phyloP scores from a whole-genome alignment of 2,113 vertebrate genomes.

The Corvus moneduloides region DNA sequence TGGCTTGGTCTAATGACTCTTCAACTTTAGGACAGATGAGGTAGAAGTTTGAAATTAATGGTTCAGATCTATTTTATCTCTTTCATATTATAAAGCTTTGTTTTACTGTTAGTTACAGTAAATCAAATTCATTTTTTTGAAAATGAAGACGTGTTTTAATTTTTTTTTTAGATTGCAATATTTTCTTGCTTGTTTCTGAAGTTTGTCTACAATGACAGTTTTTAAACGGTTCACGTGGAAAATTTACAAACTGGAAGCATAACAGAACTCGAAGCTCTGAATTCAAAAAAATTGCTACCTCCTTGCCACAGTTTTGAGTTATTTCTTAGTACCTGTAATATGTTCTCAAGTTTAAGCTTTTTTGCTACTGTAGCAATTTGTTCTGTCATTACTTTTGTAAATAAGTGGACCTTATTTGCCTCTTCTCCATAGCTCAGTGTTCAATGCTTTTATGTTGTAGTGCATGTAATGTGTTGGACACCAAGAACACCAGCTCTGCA shows the following conservation, averaged over 20 bases:
- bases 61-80: not conserved
- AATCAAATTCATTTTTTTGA: not conserved
- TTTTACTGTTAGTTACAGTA: not conserved
- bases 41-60: not conserved
- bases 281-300: not conserved
- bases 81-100: not conserved
- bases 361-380: not conserved
- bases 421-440: not conserved
- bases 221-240: not conserved
- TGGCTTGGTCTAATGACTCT: not conserved
- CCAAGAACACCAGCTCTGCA: constrained; percentile 51
- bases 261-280: not conserved
- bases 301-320: not conserved
- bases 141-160: not conserved
- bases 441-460: constrained; percentile 56
- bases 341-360: not conserved
- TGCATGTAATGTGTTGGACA: constrained; percentile 74
- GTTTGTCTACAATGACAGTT: not conserved
- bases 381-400: not conserved
- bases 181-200: not conserved
- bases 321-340: not conserved
- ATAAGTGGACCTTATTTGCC: not conserved
- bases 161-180: not conserved
- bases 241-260: not conserved
- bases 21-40: not conserved